Conservation (phyloP, 2,113 vertebrate species). For the Upupa epops region DNA sequence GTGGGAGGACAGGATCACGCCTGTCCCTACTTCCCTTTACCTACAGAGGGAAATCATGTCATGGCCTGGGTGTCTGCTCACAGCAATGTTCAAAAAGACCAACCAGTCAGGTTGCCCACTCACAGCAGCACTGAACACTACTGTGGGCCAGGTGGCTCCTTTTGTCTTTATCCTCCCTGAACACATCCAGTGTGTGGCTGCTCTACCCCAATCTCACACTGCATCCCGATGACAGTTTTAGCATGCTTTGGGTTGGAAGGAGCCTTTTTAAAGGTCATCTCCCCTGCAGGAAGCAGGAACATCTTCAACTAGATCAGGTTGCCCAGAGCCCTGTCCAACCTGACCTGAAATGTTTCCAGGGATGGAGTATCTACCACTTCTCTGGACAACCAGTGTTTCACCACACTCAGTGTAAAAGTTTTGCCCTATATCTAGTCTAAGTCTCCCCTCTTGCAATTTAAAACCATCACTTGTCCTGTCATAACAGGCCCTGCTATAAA, state of each 20-base stretch:
- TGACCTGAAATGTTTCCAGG: no score
- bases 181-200: not conserved
- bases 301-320: no score
- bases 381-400: not conserved
- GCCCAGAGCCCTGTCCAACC: no score
- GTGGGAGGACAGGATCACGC: not conserved
- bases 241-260: no score
- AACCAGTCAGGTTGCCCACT: not conserved
- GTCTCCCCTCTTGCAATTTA: not conserved
- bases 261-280: no score
- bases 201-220: not conserved
- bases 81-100: not conserved
- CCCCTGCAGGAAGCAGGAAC: no score
- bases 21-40: not conserved
- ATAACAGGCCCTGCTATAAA: no score
- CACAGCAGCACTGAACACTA: not conserved
- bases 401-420: not conserved
- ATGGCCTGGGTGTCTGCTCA: not conserved
- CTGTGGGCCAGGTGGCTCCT: fast-evolving
- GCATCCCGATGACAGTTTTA: no score
- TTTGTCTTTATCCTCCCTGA: not conserved
- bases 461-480: not conserved
- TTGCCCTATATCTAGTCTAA: not conserved
- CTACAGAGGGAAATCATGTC: not conserved
- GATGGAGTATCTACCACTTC: no score